These are phyloP conservation scores for Drosophila neotestacea DNA, from an alignment of 2,888 invertebrate species.

Conservation along the genomic window DNA sequence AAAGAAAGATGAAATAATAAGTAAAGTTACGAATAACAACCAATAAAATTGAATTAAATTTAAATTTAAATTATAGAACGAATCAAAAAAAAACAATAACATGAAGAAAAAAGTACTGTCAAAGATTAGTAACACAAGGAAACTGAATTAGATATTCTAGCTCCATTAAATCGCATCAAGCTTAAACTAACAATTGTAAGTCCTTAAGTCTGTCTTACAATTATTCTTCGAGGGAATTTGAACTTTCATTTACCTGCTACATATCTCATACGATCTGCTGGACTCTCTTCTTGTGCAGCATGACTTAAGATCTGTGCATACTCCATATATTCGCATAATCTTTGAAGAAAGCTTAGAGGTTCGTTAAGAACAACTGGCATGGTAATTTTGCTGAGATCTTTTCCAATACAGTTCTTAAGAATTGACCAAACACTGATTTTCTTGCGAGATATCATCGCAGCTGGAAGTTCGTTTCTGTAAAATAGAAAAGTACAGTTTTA, in stretches of 20 bases:
- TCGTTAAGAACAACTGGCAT: slow-evolving; percentile 98
- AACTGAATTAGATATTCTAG: no score
- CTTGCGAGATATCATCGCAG: slow-evolving; percentile 90
- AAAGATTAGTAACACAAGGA: no score
- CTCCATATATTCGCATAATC: slow-evolving; percentile 97
- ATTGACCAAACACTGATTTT: slow-evolving; percentile 96
- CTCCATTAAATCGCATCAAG: no score
- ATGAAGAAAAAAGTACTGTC: no score
- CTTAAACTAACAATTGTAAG: no score
- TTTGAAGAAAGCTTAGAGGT: slow-evolving; percentile 96
- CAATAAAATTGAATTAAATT: no score
- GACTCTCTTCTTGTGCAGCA: slow-evolving; percentile 92
- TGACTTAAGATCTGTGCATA: slow-evolving; percentile 89
- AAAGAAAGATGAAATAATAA: neutral
- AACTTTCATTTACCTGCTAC: slow-evolving; percentile 86
- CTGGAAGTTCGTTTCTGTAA: slow-evolving; percentile 89
- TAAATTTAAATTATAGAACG: neutral
- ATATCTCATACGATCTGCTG: slow-evolving; percentile 92
- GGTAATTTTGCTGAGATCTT: slow-evolving; percentile 97
- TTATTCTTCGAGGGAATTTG: no score
- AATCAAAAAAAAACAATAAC: no score
- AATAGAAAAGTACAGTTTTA: neutral
- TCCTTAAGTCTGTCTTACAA: neutral
- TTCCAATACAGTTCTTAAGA: slow-evolving; percentile 95
- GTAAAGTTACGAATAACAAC: neutral